phyloP scores from a whole-genome alignment of 92 coral and sea anemone species.

The Heteractis magnifica region DNA sequence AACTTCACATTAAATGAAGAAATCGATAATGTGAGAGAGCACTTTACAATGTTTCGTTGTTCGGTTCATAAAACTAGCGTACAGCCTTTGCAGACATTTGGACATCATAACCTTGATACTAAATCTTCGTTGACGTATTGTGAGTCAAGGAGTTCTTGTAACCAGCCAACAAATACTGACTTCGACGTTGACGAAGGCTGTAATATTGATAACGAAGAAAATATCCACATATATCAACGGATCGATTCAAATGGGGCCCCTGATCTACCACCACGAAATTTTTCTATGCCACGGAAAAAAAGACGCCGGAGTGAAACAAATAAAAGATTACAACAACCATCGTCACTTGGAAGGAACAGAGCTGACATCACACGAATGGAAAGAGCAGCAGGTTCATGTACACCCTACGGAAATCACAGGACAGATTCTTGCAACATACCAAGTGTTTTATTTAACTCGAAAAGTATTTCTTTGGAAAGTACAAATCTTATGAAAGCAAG shows the following conservation, averaged over 20 bases:
- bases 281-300: not conserved
- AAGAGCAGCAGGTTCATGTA: not conserved
- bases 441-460: not conserved
- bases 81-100: not conserved
- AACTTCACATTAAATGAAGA: not conserved
- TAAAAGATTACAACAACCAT: not conserved
- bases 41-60: not conserved
- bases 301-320: not conserved
- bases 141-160: not conserved
- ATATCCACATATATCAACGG: not conserved
- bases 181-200: no score
- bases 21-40: not conserved
- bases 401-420: not conserved
- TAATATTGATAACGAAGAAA: not conserved
- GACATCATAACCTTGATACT: not conserved
- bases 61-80: not conserved
- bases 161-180: not conserved
- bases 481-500: not conserved
- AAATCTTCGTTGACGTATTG: not conserved
- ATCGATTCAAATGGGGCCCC: not conserved
- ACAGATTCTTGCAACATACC: not conserved
- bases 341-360: not conserved
- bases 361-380: not conserved
- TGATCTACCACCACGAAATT: not conserved
- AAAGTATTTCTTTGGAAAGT: not conserved